Percentiles rank a stretch among this genome's conserved stretches.
Conservation (phyloP, 2,888 invertebrate species). For the Diarsia dahlii region DNA sequence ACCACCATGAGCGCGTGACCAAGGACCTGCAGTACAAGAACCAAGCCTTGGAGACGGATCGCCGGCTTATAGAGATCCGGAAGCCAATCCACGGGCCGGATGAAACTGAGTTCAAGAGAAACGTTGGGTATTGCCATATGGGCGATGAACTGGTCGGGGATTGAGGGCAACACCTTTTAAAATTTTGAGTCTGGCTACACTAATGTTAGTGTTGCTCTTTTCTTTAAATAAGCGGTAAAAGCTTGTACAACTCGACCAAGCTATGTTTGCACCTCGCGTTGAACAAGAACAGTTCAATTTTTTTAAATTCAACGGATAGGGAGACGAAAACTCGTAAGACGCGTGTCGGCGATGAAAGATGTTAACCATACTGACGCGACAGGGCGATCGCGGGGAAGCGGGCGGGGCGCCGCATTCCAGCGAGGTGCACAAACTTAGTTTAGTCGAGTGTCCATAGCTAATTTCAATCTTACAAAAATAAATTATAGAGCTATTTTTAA, state of each 20-base stretch:
- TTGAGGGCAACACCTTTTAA: slow-evolving; percentile 15
- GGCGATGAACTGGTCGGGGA: slow-evolving; percentile 90
- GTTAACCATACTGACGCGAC: no score
- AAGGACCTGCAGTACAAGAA: slow-evolving; percentile 94
- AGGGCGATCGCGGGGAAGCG: no score
- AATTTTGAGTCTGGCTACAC: slow-evolving; percentile 6
- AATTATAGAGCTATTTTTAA: not conserved
- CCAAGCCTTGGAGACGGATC: slow-evolving; percentile 94
- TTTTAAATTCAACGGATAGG: no score
- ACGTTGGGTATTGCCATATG: slow-evolving; percentile 93
- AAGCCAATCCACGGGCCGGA: slow-evolving; percentile 88
- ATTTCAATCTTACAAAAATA: not conserved
- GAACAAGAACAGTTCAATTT: no score
- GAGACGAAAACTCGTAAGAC: no score
- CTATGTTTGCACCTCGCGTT: no score
- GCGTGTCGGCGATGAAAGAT: no score
- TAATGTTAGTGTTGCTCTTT: not conserved
- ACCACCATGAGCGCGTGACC: slow-evolving; percentile 90
- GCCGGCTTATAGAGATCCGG: slow-evolving; percentile 93
- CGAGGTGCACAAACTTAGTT: no score
- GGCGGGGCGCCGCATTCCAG: no score
- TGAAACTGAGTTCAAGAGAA: slow-evolving; percentile 92
- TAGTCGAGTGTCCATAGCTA: not conserved
- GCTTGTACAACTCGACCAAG: not conserved
- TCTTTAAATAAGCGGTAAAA: not conserved